These are phyloP conservation scores for Cyclopterus lumpus DNA, from an alignment of 2,797 vertebrate species.

Conservation along the genomic window DNA sequence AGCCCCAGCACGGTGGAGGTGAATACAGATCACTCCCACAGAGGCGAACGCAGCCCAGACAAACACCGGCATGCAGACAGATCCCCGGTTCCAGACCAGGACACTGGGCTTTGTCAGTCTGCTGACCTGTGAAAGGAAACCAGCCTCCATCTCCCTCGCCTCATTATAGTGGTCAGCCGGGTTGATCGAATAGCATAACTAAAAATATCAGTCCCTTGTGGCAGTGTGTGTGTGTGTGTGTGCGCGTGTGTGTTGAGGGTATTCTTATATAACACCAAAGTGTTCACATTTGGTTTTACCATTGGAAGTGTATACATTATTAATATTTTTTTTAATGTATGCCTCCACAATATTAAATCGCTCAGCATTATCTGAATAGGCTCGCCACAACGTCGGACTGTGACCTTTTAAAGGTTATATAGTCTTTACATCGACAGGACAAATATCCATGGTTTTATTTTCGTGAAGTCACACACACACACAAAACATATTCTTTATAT, in stretches of 20 bases:
- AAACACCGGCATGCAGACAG: conserved; percentile 34
- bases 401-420: not conserved
- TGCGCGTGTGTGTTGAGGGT: not conserved
- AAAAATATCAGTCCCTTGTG: conserved; percentile 50
- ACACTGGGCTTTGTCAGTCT: conserved; percentile 57
- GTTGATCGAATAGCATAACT: conserved; percentile 53
- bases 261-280: not conserved
- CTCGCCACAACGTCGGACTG: not conserved
- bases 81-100: conserved; percentile 34
- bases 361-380: not conserved
- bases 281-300: not conserved
- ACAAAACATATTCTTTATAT: not conserved
- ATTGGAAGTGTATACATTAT: not conserved
- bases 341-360: not conserved
- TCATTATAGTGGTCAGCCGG: conserved; percentile 60
- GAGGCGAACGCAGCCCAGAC: conserved; percentile 31
- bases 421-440: not conserved
- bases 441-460: not conserved
- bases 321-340: not conserved
- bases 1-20: conserved; percentile 18
- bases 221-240: not conserved
- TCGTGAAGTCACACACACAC: not conserved
- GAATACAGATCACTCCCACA: conserved; percentile 66
- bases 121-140: conserved; percentile 73
- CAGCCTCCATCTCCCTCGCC: conserved; percentile 62